Conservation (phyloP, 30 jellyfish, hydroid and myxozoan genomes). For the Euphysa ruthae region DNA sequence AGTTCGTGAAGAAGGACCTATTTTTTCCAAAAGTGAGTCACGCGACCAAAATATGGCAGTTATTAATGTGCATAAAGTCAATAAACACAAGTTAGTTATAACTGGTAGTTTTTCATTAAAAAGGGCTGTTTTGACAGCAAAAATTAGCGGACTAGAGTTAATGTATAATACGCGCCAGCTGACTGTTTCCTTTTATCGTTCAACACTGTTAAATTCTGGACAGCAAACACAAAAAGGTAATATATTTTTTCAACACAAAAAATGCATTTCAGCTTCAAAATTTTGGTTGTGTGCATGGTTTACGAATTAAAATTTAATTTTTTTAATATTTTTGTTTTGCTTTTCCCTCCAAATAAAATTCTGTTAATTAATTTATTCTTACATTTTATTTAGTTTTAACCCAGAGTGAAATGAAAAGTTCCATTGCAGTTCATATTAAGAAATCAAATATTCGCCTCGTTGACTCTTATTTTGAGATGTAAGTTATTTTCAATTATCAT, state of each 20-base stretch:
- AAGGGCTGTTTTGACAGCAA: conserved; percentile 52
- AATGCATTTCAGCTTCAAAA: neutral
- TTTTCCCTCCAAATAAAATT: neutral
- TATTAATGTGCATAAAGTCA: neutral
- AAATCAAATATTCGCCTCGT: conserved; percentile 36
- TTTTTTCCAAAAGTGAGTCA: no score
- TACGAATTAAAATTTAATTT: neutral
- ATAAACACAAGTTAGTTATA: neutral
- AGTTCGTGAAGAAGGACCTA: conserved; percentile 1
- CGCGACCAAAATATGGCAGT: no score
- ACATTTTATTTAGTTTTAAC: neutral
- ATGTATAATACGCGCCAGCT: conserved; percentile 37
- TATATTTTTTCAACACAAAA: neutral
- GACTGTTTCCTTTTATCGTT: conserved; percentile 21
- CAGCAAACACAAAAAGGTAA: no score
- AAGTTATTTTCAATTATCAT: no score
- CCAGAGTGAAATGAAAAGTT: neutral
- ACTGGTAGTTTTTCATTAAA: conserved; percentile 45
- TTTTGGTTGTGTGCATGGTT: neutral
- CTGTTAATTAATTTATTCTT: neutral
- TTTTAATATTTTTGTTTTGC: neutral
- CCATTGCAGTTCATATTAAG: conserved; percentile 63
- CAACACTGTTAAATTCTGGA: neutral
- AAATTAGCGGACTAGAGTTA: conserved; percentile 74
- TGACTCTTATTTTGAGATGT: conserved; percentile 49